phyloP scores from a whole-genome alignment of 2,113 vertebrate species.

The Panurus biarmicus region DNA sequence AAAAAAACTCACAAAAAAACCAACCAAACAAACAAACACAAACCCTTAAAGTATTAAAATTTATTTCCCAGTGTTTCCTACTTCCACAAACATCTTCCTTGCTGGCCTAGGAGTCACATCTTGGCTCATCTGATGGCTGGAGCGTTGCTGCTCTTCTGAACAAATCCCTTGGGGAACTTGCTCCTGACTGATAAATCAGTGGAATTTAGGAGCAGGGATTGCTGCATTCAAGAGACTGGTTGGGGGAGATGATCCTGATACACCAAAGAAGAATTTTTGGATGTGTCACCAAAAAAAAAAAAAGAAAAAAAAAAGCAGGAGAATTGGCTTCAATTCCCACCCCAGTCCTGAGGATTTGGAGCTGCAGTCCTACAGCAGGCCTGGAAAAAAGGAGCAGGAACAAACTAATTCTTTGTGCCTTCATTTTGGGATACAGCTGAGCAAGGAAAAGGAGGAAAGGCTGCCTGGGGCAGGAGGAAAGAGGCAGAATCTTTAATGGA shows the following conservation, averaged over 20 bases:
- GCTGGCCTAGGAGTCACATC: not conserved
- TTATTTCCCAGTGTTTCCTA: not conserved
- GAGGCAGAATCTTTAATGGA: not conserved
- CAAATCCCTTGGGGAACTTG: not conserved
- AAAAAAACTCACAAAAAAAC: too few relatives aligned
- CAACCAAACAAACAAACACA: too few relatives aligned
- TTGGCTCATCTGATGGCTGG: not conserved
- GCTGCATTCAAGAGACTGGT: not conserved
- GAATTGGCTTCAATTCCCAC: not conserved
- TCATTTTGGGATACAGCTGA: not conserved
- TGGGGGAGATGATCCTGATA: not conserved
- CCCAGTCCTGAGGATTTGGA: not conserved
- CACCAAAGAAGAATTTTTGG: not conserved
- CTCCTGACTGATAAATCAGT: not conserved
- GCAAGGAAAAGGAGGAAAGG: not conserved
- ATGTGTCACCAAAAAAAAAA: not conserved
- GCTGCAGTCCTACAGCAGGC: not conserved
- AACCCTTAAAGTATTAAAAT: rapidly evolving
- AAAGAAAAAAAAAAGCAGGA: not conserved
- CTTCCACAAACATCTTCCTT: not conserved
- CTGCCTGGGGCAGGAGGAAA: not conserved
- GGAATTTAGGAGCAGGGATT: not conserved
- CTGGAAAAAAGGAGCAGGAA: not conserved
- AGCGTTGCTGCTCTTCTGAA: not conserved
- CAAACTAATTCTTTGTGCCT: not conserved